Percentiles rank a stretch among this genome's conserved stretches.
These are phyloP conservation scores for Babyrousa celebensis DNA, from an alignment of 2,797 vertebrate genomes.

Conservation along the genomic window DNA sequence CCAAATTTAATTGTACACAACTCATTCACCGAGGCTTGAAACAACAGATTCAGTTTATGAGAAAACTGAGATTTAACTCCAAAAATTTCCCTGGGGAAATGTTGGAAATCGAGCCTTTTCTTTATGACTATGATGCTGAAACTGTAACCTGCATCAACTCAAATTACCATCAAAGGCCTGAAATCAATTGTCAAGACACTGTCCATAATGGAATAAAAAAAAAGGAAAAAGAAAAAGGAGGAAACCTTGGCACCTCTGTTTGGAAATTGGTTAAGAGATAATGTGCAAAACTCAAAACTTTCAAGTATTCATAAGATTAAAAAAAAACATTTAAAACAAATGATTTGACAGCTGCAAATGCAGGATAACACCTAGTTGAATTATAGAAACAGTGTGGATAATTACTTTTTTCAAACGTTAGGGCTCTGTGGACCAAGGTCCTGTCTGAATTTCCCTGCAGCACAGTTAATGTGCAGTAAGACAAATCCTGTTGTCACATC, in stretches of 20 bases:
- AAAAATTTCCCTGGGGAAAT: slow-evolving; percentile 75
- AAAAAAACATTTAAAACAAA: slow-evolving; percentile 91
- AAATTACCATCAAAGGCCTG: slow-evolving; percentile 85
- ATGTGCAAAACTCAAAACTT: slow-evolving; percentile 89
- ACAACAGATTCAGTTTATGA: slow-evolving; percentile 80
- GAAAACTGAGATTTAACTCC: slow-evolving; percentile 83
- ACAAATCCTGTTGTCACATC: slow-evolving; percentile 89
- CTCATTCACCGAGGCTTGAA: slow-evolving; percentile 77
- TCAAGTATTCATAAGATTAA: slow-evolving; percentile 86
- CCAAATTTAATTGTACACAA: background rate
- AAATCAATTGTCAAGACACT: slow-evolving; percentile 84
- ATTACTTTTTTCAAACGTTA: slow-evolving; percentile 90
- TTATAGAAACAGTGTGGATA: slow-evolving; percentile 93
- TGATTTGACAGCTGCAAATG: slow-evolving; percentile 92
- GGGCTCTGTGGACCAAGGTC: slow-evolving; percentile 88
- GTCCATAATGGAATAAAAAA: slow-evolving; percentile 34
- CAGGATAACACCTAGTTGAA: slow-evolving; percentile 92
- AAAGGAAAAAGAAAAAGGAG: background rate
- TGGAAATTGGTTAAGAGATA: slow-evolving; percentile 86
- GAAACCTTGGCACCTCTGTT: slow-evolving; percentile 84
- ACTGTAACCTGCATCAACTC: slow-evolving; percentile 76
- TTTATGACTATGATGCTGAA: slow-evolving; percentile 84
- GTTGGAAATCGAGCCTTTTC: slow-evolving; percentile 78
- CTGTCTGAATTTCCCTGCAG: slow-evolving; percentile 90
- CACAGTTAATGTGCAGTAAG: slow-evolving; percentile 87